Percentiles rank a stretch among this genome's conserved stretches.
phyloP scores from a whole-genome alignment of 1,140 invertebrate genomes.

The Drosophila insularis region DNA sequence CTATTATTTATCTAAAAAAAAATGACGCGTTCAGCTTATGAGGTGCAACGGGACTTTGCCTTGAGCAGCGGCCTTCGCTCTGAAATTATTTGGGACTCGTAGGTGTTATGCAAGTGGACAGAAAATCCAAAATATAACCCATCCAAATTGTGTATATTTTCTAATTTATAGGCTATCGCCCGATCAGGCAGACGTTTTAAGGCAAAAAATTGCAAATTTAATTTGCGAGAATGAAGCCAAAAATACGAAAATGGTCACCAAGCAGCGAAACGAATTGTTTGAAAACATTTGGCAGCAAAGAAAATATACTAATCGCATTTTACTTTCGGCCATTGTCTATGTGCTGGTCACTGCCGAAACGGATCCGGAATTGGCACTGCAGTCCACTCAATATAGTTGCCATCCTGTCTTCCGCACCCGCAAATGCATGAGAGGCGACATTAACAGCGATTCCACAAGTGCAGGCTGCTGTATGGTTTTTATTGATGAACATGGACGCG shows the following conservation, averaged over 20 bases:
- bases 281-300: conserved; percentile 70
- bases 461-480: conserved; percentile 75
- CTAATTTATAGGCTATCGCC: conserved; percentile 41
- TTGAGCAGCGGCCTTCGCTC: conserved; percentile 52
- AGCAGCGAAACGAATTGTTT: conserved; percentile 53
- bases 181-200: conserved; percentile 56
- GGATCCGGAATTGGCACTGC: conserved; percentile 44
- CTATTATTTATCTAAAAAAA: neutral
- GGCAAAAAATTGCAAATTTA: conserved; percentile 62
- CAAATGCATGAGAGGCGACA: conserved; percentile 53
- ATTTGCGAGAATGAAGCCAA: conserved; percentile 33
- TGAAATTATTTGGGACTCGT: conserved; percentile 78
- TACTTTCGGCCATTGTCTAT: conserved; percentile 73
- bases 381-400: conserved; percentile 57
- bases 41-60: conserved; percentile 76
- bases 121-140: neutral
- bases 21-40: conserved; percentile 53
- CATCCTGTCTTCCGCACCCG: conserved; percentile 74
- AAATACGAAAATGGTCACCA: conserved; percentile 28
- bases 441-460: conserved; percentile 59
- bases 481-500: conserved; percentile 66
- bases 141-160: too few species aligned
- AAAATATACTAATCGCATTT: conserved; percentile 61
- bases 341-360: conserved; percentile 63
- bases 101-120: conserved; percentile 35